These are phyloP conservation scores for Macropodus opercularis DNA, from an alignment of 2,797 vertebrate genomes.

Conservation along the genomic window DNA sequence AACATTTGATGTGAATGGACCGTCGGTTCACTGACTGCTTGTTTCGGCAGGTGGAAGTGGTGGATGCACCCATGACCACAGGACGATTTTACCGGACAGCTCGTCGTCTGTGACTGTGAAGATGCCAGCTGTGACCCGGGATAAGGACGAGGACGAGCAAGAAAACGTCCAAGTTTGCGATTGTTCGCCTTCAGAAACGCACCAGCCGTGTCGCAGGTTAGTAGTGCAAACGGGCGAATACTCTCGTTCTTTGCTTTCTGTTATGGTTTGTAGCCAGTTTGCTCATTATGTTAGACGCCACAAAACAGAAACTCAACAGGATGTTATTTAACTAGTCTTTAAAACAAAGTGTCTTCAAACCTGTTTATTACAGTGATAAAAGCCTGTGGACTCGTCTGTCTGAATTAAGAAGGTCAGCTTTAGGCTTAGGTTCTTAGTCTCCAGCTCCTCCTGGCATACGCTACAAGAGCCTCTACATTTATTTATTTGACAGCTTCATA, in stretches of 20 bases:
- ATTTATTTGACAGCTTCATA: slow-evolving; percentile 6
- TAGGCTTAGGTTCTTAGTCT: slow-evolving; percentile 18
- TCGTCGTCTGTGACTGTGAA: slow-evolving; percentile 58
- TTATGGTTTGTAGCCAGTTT: neutral
- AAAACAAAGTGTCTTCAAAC: too few relatives aligned
- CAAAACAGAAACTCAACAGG: neutral
- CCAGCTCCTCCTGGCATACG: slow-evolving; percentile 26
- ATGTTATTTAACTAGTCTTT: neutral
- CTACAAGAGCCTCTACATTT: slow-evolving; percentile 2
- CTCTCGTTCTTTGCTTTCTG: neutral
- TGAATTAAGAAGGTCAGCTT: slow-evolving; percentile 15
- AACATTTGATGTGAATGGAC: neutral
- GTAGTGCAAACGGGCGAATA: neutral
- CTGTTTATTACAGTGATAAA: too few relatives aligned
- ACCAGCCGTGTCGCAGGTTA: neutral
- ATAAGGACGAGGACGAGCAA: slow-evolving; percentile 85
- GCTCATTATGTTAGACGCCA: neutral
- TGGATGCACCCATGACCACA: slow-evolving; percentile 56
- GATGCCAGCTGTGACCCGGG: slow-evolving; percentile 87
- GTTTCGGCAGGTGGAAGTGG: slow-evolving; percentile 32
- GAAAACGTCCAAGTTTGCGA: slow-evolving; percentile 69
- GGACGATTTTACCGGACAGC: slow-evolving; percentile 54
- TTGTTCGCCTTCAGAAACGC: neutral
- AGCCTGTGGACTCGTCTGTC: slow-evolving; percentile 11
- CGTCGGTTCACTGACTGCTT: neutral